A percentile compares a stretch with the other conserved stretches of the same genome.
phyloP scores from a whole-genome alignment of 2,113 vertebrate species.

The Daubentonia madagascariensis region DNA sequence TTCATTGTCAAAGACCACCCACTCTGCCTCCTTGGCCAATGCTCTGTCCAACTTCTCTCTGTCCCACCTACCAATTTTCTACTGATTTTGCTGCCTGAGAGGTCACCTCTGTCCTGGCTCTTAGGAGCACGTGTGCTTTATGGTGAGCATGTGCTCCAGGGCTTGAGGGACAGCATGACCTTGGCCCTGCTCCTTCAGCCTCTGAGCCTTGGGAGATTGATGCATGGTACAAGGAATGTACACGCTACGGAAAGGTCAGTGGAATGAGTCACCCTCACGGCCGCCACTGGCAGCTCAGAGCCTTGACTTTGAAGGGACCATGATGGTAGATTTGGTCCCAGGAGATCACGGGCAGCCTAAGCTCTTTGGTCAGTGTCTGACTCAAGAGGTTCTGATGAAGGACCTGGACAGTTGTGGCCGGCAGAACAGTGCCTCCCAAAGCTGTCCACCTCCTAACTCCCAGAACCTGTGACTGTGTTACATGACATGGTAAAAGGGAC shows the following conservation, averaged over 20 bases:
- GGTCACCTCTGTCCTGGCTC: conserved; percentile 75
- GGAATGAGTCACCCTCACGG: neutral
- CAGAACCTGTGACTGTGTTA: neutral
- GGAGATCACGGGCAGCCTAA: neutral
- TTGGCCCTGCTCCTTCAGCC: conserved; percentile 38
- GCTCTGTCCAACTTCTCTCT: neutral
- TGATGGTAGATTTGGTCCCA: neutral
- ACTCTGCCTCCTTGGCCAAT: neutral
- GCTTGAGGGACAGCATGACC: conserved; percentile 60
- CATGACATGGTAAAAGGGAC: neutral
- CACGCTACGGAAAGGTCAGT: neutral
- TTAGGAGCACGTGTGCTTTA: conserved; percentile 58
- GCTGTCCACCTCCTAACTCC: neutral
- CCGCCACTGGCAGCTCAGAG: neutral
- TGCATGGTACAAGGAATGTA: neutral
- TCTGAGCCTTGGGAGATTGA: neutral
- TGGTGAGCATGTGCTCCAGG: conserved; percentile 62
- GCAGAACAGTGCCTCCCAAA: neutral
- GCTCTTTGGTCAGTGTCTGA: neutral
- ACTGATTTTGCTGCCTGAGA: conserved; percentile 72
- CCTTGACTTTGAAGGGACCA: neutral
- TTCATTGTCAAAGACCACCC: neutral
- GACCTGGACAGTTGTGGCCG: neutral
- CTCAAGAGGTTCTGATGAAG: neutral
- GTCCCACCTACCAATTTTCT: conserved; percentile 54